Percentiles rank a stretch among this genome's conserved stretches.
Evolutionary conservation across 2,888 invertebrate species (phyloP).

Genomic region (Diaprepes abbreviatus): DNA sequence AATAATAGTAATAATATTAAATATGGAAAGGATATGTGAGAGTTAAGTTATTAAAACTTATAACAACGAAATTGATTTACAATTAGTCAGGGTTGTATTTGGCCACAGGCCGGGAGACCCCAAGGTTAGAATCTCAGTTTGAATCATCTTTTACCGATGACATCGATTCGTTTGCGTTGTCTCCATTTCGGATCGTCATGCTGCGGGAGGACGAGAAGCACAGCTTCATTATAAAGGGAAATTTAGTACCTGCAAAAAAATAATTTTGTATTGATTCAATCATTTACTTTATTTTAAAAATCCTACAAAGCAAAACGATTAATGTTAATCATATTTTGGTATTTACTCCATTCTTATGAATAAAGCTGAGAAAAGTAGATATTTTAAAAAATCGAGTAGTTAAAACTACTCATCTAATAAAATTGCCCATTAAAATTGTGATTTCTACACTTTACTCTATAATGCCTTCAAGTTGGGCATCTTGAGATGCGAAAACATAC

Average conservation of each 20-base stretch:
- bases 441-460: too few relatives aligned
- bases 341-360: too few relatives aligned
- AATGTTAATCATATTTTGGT: too few relatives aligned
- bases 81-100: slow-evolving; percentile 24
- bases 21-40: slow-evolving; percentile 62
- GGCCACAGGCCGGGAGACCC: slow-evolving; percentile 8
- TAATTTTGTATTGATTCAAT: not conserved
- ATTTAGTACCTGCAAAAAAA: slow-evolving; percentile 86
- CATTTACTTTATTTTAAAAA: too few relatives aligned
- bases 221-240: slow-evolving; percentile 98
- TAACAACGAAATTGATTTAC: slow-evolving; percentile 45
- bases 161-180: slow-evolving; percentile 58
- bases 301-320: too few relatives aligned
- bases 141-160: slow-evolving; percentile 41
- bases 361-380: too few relatives aligned
- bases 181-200: slow-evolving; percentile 70
- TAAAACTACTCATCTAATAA: too few relatives aligned
- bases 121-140: slow-evolving; percentile 23
- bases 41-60: slow-evolving; percentile 48
- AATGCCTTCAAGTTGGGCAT: too few relatives aligned
- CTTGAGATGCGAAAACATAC: too few relatives aligned
- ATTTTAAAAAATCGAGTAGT: too few relatives aligned
- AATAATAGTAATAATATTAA: slow-evolving; percentile 34
- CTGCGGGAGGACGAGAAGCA: slow-evolving; percentile 92
- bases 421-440: too few relatives aligned